phyloP scores from a whole-genome alignment of 2,113 vertebrate genomes.

The Phylloscopus trochiloides region DNA sequence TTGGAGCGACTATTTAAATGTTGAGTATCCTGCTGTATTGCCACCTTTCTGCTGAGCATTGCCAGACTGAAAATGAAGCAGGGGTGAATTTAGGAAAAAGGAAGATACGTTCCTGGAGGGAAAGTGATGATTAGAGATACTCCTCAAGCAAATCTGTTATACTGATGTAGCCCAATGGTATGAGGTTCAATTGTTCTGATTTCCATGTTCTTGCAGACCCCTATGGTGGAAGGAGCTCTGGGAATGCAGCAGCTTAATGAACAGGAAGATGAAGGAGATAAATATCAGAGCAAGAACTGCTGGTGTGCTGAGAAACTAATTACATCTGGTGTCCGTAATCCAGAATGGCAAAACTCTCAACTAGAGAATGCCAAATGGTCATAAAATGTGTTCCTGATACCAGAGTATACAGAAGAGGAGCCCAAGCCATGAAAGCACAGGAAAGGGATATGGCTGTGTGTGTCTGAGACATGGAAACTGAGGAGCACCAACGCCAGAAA shows the following conservation, averaged over 20 bases:
- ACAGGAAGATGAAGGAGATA: background rate
- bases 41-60: background rate
- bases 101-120: background rate
- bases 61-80: background rate
- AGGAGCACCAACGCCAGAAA: background rate
- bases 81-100: background rate
- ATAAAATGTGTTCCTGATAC: background rate
- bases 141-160: background rate
- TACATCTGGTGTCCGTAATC: background rate
- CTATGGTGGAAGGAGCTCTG: background rate
- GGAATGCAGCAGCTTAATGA: slow-evolving; percentile 16
- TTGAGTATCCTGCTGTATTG: background rate
- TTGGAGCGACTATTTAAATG: background rate
- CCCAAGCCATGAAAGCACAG: background rate
- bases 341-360: background rate
- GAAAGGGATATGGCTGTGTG: background rate
- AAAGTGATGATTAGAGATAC: background rate
- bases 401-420: background rate
- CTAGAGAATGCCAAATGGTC: background rate
- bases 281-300: background rate
- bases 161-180: background rate
- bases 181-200: background rate
- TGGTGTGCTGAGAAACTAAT: slow-evolving; percentile 26
- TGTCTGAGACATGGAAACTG: background rate
- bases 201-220: background rate